Base-by-base conservation (phyloP, 2,113 vertebrate genomes). In the Micronycteris hirsuta region DNA sequence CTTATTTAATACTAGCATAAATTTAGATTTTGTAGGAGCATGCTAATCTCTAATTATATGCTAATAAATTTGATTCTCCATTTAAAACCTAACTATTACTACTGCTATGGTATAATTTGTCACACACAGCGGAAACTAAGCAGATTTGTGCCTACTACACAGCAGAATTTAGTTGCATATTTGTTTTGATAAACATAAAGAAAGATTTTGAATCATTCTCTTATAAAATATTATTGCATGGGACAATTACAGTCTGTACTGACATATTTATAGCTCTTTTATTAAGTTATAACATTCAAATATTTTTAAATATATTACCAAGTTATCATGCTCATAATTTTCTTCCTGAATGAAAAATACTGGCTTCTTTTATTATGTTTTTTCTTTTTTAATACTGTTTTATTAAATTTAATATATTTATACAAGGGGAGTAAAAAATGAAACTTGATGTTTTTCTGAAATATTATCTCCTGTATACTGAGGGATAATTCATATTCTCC, bases 41-140 rank as follows among this genome's bases (percentile, higher is more conserved):
- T 96, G 84, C 76, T 97, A 97, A 96, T 98, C 93, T 98, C 74
- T 98, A 98, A 98, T 97, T 98, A 97, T 91, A 97, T 98, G 87
- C 94, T 98, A 98, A 97, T 97, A 96, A 97, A 95, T 97, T 97
- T 97, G 74, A 98, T 96, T 98, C 92, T 93, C 91, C 92, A 96
- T 97, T 98, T 97, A 97, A 98, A 91, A 98, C 83, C 31, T 81
- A 96, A 17, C 71, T 78, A 65, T 90, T 89, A 47, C 80, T 91
- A 89, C 76, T 97, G 76, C 58, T 78, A 38, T 95, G 81, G 61
- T 95, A 96, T 97, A 97, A 97, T 92, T 61, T 90, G 68, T 61
- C 36, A 94, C 89, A 97, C 2, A 87, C 0, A 95, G 87, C 97
- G 97, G 76, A 80, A 97, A 94, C 65, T 95, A 98, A 96, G 38